These are phyloP conservation scores for Camponotus vicinus DNA, from an alignment of 1,140 invertebrate species.

Conservation along the genomic window DNA sequence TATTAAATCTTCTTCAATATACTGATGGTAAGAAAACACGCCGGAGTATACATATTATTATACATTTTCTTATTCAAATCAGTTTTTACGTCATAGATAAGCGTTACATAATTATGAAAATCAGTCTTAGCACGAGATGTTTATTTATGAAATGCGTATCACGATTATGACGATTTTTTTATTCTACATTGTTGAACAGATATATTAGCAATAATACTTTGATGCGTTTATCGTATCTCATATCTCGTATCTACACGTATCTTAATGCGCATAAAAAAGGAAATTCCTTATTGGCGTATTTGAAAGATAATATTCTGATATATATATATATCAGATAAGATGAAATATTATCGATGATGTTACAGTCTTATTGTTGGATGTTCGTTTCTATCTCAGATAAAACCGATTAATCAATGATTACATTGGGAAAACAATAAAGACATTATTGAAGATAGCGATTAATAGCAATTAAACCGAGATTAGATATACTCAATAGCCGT, in stretches of 20 bases:
- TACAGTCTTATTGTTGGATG: background rate
- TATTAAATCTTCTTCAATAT: background rate
- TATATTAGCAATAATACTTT: background rate
- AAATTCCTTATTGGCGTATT: background rate
- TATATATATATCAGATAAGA: background rate
- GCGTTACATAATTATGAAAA: conserved; percentile 44
- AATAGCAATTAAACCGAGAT: too few relatives aligned
- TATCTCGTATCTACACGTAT: background rate
- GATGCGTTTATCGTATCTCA: conserved; percentile 3
- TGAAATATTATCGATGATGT: background rate
- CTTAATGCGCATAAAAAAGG: background rate
- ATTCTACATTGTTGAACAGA: background rate
- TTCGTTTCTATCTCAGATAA: background rate
- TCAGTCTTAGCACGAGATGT: background rate
- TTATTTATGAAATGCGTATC: background rate
- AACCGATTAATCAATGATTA: background rate
- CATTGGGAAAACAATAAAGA: background rate
- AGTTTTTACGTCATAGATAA: conserved; percentile 17
- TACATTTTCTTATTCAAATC: conserved; percentile 4
- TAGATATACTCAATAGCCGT: background rate
- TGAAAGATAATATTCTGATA: background rate
- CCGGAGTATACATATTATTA: background rate
- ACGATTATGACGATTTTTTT: background rate
- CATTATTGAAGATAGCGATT: background rate
- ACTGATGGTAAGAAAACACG: background rate